Conservation (phyloP, 92 coral and sea anemone species). For the Pocillopora grandis region DNA sequence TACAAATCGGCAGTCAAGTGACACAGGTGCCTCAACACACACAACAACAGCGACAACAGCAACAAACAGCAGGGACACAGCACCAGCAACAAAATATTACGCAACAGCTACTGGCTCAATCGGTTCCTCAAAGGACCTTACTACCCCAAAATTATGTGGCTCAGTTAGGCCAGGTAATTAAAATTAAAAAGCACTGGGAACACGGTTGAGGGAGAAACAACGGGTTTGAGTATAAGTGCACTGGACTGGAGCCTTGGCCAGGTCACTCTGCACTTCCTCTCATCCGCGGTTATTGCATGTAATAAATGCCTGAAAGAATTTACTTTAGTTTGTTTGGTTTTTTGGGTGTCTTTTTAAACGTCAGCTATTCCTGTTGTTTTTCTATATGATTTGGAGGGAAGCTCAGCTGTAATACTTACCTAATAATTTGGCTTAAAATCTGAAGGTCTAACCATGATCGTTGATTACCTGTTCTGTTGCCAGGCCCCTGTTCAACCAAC, state of each 20-base stretch:
- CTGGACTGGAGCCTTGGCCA: not conserved
- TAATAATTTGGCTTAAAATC: too few relatives aligned
- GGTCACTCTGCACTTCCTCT: too few relatives aligned
- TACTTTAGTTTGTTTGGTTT: too few relatives aligned
- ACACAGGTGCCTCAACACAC: conserved; percentile 38
- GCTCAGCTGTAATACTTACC: too few relatives aligned
- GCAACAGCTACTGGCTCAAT: conserved; percentile 88
- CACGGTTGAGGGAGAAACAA: not conserved
- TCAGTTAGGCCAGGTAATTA: conserved; percentile 60
- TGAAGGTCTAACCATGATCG: too few relatives aligned
- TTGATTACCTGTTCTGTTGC: not conserved
- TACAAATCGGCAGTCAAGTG: conserved; percentile 33
- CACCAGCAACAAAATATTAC: conserved; percentile 86
- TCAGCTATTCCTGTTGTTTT: too few relatives aligned
- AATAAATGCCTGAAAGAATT: too few relatives aligned
- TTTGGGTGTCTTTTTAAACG: too few relatives aligned
- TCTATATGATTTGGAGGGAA: too few relatives aligned
- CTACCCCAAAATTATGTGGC: conserved; percentile 69
- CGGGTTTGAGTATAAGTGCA: not conserved
- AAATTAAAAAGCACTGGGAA: not conserved
- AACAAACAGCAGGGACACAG: conserved; percentile 29
- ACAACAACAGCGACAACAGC: conserved; percentile 56
- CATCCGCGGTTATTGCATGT: too few relatives aligned
- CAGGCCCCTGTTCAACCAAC: conserved; percentile 33
- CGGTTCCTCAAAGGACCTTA: conserved; percentile 77